These are phyloP conservation scores for Hylaeus anthracinus DNA, from an alignment of 1,140 invertebrate species.

Conservation along the genomic window DNA sequence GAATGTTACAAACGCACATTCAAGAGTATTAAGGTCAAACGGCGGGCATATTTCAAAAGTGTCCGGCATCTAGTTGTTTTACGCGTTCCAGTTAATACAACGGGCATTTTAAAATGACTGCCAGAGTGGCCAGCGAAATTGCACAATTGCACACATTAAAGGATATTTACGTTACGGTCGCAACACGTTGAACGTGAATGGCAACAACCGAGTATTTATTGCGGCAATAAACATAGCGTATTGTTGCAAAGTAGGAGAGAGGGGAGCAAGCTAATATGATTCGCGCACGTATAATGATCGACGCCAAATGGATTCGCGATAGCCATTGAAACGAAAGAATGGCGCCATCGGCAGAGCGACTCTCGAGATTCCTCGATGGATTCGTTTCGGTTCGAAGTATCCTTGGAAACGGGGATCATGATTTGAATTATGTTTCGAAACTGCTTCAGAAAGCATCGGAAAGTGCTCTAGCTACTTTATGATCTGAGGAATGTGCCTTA, in stretches of 20 bases:
- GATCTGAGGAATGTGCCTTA: too few relatives aligned
- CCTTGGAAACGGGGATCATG: background rate
- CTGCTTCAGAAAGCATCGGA: too few relatives aligned
- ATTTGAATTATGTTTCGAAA: background rate
- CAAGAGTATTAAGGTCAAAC: background rate
- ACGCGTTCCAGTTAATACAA: background rate
- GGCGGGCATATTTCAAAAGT: background rate
- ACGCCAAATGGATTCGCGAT: constrained; percentile 35
- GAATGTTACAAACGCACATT: background rate
- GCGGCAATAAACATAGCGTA: constrained; percentile 21
- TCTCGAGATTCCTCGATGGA: background rate
- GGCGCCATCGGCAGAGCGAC: too few relatives aligned
- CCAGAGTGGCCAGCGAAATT: constrained; percentile 1
- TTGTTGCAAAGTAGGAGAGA: background rate
- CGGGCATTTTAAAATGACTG: background rate
- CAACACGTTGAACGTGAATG: constrained; percentile 16
- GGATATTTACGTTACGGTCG: constrained; percentile 49
- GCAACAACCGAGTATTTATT: constrained; percentile 27
- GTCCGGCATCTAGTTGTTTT: background rate
- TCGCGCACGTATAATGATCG: constrained; percentile 1
- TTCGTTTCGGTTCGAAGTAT: background rate
- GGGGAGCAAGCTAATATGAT: constrained; percentile 3
- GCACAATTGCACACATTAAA: constrained; percentile 26
- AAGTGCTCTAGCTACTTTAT: too few relatives aligned
- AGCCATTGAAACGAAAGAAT: background rate